Percentiles rank a stretch among this genome's conserved stretches.
phyloP scores from a whole-genome alignment of 2,113 vertebrate genomes.

The Thunnus maccoyii region DNA sequence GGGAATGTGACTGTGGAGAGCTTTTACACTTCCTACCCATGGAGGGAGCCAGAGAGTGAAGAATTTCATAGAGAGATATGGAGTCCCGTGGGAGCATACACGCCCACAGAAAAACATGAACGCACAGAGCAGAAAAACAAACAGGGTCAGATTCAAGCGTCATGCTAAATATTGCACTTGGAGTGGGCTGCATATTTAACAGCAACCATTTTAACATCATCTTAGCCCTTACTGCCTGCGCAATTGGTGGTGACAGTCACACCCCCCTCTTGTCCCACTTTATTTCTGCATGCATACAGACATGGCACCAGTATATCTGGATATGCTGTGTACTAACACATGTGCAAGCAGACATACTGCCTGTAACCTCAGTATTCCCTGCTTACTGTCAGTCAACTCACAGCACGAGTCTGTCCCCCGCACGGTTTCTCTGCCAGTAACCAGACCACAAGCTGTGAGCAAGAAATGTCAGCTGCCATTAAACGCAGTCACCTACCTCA shows the following conservation, averaged over 20 bases:
- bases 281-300: slow-evolving; percentile 4
- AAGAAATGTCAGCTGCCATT: slow-evolving; percentile 85
- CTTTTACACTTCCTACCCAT: slow-evolving; percentile 60
- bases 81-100: slow-evolving; percentile 59
- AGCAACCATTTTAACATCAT: slow-evolving; percentile 37
- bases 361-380: slow-evolving; percentile 40
- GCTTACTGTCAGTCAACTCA: slow-evolving; percentile 71
- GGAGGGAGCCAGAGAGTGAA: slow-evolving; percentile 80
- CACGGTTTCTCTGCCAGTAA: slow-evolving; percentile 69
- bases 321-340: slow-evolving; percentile 38
- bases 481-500: slow-evolving; percentile 64
- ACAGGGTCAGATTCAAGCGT: slow-evolving; percentile 43
- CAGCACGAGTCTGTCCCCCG: slow-evolving; percentile 69
- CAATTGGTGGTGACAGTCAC: slow-evolving; percentile 13
- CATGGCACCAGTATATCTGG: slow-evolving; percentile 5
- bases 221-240: slow-evolving; percentile 16
- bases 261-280: neutral
- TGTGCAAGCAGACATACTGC: slow-evolving; percentile 34
- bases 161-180: slow-evolving; percentile 56
- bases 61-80: slow-evolving; percentile 50
- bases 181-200: slow-evolving; percentile 47
- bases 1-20: slow-evolving; percentile 1
- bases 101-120: slow-evolving; percentile 67
- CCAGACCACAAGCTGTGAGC: slow-evolving; percentile 76
- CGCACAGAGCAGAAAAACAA: slow-evolving; percentile 44